A percentile compares a stretch with the other conserved stretches of the same genome.
These are phyloP conservation scores for Aldrovandia affinis DNA, from an alignment of 2,797 vertebrate genomes.

Conservation along the genomic window DNA sequence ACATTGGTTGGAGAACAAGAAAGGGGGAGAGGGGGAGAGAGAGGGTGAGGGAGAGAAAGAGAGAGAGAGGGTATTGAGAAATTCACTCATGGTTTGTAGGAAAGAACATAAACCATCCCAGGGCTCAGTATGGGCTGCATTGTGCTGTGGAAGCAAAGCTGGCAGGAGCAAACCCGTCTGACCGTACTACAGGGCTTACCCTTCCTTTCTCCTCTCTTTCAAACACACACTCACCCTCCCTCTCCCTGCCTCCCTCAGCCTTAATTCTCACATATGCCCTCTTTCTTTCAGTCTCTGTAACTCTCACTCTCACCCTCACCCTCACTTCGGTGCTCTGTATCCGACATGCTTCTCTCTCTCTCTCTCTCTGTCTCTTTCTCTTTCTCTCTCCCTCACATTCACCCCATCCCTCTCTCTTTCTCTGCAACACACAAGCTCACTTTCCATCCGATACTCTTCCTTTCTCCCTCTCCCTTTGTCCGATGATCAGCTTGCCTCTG, in stretches of 20 bases:
- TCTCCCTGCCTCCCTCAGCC: not conserved
- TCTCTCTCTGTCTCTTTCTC: not conserved
- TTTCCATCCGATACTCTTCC: not conserved
- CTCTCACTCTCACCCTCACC: not conserved
- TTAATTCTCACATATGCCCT: not conserved
- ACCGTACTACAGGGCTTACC: not conserved
- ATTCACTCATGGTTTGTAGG: not conserved
- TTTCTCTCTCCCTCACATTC: not conserved
- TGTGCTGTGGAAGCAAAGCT: slow-evolving; percentile 28
- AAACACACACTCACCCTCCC: not conserved
- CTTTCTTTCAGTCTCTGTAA: not conserved
- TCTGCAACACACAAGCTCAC: not conserved
- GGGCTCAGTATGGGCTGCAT: not conserved
- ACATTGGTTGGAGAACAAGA: slow-evolving; percentile 39
- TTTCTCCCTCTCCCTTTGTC: slow-evolving; percentile 19
- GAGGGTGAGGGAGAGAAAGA: not conserved
- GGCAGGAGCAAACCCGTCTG: slow-evolving; percentile 27
- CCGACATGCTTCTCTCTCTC: not conserved
- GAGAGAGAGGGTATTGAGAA: slow-evolving; percentile 22
- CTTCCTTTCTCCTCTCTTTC: slow-evolving; percentile 1
- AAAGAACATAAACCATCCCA: not conserved
- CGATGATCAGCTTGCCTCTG: slow-evolving; percentile 27
- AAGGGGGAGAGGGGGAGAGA: slow-evolving; percentile 24
- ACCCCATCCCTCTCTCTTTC: slow-evolving; percentile 8
- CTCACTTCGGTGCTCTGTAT: not conserved